A percentile compares a stretch with the other conserved stretches of the same genome.
phyloP scores from a whole-genome alignment of 2,797 vertebrate genomes.

The Phataginus tricuspis region DNA sequence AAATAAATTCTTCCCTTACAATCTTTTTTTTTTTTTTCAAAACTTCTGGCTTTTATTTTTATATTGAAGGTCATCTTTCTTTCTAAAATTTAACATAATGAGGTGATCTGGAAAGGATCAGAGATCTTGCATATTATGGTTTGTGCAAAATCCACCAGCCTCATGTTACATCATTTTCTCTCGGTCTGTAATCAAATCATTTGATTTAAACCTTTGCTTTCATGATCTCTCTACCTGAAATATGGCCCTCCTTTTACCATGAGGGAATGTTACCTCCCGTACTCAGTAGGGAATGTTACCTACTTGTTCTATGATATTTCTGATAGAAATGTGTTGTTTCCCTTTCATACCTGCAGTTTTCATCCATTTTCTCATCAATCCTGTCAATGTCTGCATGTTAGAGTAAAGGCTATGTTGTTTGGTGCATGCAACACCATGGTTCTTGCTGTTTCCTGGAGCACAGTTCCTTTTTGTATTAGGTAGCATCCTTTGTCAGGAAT shows the following conservation, averaged over 20 bases:
- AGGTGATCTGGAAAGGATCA: background rate
- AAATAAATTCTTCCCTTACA: background rate
- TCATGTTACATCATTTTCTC: background rate
- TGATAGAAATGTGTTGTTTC: background rate
- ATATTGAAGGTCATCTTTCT: background rate
- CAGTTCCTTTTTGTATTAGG: background rate
- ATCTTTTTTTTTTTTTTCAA: background rate
- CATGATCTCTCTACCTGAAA: background rate
- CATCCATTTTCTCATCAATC: background rate
- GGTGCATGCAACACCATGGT: background rate
- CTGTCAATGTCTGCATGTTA: background rate
- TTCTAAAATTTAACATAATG: background rate
- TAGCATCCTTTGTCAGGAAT: background rate
- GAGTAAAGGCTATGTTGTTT: background rate
- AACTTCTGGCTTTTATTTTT: background rate
- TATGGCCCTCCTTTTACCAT: background rate
- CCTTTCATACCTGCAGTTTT: background rate
- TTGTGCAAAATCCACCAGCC: background rate
- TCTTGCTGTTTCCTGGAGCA: background rate
- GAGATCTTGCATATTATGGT: background rate
- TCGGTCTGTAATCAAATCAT: background rate
- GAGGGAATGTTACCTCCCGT: background rate
- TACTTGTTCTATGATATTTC: background rate
- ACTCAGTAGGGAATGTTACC: background rate
- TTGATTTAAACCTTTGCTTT: background rate